These are phyloP conservation scores for Phocoena sinus DNA, from an alignment of 2,113 vertebrate genomes.

Conservation along the genomic window DNA sequence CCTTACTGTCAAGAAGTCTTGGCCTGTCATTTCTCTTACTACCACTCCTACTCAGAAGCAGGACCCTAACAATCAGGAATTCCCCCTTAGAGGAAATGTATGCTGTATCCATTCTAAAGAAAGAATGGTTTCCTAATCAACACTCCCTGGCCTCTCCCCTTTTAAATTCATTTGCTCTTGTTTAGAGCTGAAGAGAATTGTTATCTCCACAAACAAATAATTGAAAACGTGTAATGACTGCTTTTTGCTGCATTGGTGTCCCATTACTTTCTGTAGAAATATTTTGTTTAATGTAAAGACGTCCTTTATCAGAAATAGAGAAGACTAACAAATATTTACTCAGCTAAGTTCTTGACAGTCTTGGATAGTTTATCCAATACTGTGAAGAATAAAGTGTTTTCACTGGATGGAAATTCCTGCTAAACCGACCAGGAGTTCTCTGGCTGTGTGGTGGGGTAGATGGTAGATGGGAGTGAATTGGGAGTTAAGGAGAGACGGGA, in stretches of 20 bases:
- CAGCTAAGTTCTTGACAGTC: background rate
- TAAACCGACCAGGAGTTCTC: background rate
- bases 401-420: background rate
- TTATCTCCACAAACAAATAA: background rate
- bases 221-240: background rate
- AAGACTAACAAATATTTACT: background rate
- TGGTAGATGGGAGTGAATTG: accelerated
- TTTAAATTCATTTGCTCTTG: background rate
- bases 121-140: background rate
- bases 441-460: background rate
- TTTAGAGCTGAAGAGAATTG: background rate
- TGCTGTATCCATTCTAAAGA: background rate
- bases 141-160: background rate
- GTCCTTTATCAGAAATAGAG: background rate
- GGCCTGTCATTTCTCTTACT: background rate
- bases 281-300: background rate
- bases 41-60: background rate
- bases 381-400: background rate
- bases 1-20: background rate
- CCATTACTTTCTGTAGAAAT: background rate
- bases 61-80: background rate
- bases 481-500: background rate
- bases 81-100: background rate
- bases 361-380: background rate
- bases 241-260: background rate